Base-by-base conservation (phyloP, 2,888 invertebrate genomes). In the Mesorhabditis spiculigera region DNA sequence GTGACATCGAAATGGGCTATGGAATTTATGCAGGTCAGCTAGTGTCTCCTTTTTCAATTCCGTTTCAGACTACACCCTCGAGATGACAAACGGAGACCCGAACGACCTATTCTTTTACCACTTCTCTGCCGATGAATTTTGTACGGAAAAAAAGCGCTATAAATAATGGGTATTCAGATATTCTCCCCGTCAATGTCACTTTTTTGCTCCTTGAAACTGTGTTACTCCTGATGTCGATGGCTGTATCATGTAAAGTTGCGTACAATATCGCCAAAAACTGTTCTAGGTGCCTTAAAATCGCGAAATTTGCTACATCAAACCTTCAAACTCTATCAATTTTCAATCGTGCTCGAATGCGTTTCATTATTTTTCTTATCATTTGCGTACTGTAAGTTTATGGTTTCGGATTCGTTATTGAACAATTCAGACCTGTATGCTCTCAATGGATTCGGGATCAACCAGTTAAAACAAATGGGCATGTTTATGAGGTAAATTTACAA, bases 51-150 rank as follows among this genome's bases (percentile, higher is more conserved):
- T 50, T 86, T 94, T 4, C 10, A 50, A 50, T 50, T 50, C 58
- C 8, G n/a, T 10, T 50, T 50, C 58, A 50, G 90, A 90, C 71
- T 95, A 93, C 87, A 91, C 90, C 83, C 91, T 95, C 78, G 88
- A 91, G 70, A 92, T 95, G 93, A 94, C 93, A 0, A 95, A 95
- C 86, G 93, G 93, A 0, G 43, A 73, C 89, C 91, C 90, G 1
- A 91, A 91, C 0, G 92, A 92, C 81, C 91, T 92, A 80, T 93
- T 93, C 91, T 91, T 91, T 81, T 91, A 92, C 84, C 94, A 95
- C 85, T 94, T 94, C 86, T 94, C 94, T 0, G 94, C 94, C 6
- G 95, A 95, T 87, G 93, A 95, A 88, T 94, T 94, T 88, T 93
- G 94, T 93, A 89, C 91, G 92, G 42, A n/a, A 43, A 43, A 67